These are phyloP conservation scores for Pterophyllum scalare DNA, from an alignment of 2,113 vertebrate genomes.

Conservation along the genomic window DNA sequence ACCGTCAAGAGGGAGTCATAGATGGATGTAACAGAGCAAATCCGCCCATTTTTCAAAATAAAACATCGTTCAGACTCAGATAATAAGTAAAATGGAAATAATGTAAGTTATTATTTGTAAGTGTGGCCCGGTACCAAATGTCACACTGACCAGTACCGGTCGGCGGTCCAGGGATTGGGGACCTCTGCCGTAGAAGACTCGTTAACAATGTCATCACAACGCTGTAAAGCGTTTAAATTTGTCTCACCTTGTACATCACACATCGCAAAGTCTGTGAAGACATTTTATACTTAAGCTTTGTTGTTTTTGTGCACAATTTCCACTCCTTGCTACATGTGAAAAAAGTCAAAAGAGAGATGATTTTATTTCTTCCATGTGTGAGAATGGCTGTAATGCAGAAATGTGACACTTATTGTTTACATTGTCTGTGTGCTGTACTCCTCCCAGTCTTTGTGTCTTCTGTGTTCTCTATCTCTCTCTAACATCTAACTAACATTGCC, in stretches of 20 bases:
- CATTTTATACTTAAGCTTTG: background rate
- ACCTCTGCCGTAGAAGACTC: constrained; percentile 13
- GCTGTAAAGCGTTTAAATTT: constrained; percentile 28
- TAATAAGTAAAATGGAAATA: no score
- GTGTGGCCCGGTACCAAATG: no score
- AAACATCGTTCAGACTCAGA: no score
- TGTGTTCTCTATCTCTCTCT: background rate
- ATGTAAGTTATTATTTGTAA: no score
- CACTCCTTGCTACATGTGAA: background rate
- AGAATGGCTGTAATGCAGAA: background rate
- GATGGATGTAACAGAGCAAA: no score
- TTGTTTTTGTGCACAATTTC: background rate
- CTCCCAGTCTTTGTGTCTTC: background rate
- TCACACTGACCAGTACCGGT: no score
- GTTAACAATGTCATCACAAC: constrained; percentile 36
- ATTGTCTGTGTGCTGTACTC: background rate
- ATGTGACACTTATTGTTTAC: background rate
- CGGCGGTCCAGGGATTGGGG: no score
- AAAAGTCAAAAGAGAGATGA: background rate
- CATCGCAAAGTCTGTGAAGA: background rate
- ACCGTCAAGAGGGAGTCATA: no score
- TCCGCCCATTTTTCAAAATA: no score
- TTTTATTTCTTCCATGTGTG: background rate
- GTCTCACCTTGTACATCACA: background rate
- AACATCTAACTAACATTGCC: background rate